Conservation (phyloP, 1,140 invertebrate species). For the Stenopsyche tienmushanensis region DNA sequence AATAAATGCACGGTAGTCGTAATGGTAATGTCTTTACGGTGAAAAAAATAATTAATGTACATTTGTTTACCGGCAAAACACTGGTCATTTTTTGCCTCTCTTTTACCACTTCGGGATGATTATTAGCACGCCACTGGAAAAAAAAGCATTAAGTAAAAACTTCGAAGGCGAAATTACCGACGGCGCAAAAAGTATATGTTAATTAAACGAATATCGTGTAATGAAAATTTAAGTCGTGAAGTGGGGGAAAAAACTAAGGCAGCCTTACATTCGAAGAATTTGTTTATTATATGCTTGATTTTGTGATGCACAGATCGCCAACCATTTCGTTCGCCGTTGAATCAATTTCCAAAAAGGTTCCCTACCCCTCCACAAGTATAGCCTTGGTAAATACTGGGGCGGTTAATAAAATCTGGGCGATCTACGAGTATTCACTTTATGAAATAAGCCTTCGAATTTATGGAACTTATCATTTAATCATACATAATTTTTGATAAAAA, state of each 20-base stretch:
- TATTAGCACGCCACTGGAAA: background rate
- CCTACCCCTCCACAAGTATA: too few relatives aligned
- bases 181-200: too few relatives aligned
- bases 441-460: too few relatives aligned
- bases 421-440: too few relatives aligned
- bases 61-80: constrained; percentile 19
- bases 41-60: constrained; percentile 30
- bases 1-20: constrained; percentile 26
- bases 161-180: background rate
- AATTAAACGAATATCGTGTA: background rate
- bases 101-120: background rate
- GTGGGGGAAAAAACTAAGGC: background rate
- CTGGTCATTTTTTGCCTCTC: background rate
- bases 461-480: too few relatives aligned
- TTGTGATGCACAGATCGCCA: background rate
- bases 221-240: background rate
- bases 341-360: too few relatives aligned
- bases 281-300: background rate
- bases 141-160: background rate
- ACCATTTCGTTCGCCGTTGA: background rate
- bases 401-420: too few relatives aligned
- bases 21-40: constrained; percentile 24
- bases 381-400: too few relatives aligned
- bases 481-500: too few relatives aligned
- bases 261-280: background rate